phyloP scores from a whole-genome alignment of 2,888 invertebrate species.

The Leptopilina drosophilae region DNA sequence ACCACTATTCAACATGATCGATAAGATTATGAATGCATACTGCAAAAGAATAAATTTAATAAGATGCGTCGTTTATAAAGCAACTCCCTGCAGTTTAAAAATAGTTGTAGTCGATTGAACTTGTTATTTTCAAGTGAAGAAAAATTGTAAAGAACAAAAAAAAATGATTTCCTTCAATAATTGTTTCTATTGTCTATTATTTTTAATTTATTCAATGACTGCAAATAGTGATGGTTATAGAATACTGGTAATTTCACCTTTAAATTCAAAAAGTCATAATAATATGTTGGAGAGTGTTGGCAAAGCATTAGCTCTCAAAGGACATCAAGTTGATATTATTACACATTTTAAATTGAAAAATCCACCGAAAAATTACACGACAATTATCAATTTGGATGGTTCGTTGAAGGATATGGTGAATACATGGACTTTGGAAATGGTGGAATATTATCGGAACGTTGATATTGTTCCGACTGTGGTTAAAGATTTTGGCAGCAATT shows the following conservation, averaged over 20 bases:
- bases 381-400: constrained; percentile 47
- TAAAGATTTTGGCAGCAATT: constrained; percentile 53
- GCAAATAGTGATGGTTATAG: constrained; percentile 19
- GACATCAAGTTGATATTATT: constrained; percentile 50
- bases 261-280: constrained; percentile 48
- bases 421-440: constrained; percentile 55
- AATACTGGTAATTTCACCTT: constrained; percentile 47
- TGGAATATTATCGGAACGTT: constrained; percentile 7
- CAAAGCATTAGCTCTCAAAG: constrained; percentile 46
- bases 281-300: constrained; percentile 46
- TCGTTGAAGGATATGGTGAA: constrained; percentile 50
- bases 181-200: neutral
- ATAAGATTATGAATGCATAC: too few relatives aligned
- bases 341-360: constrained; percentile 45
- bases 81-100: too few relatives aligned
- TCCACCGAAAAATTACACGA: constrained; percentile 44
- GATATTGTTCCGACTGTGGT: constrained; percentile 2
- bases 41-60: too few relatives aligned
- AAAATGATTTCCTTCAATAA: constrained; percentile 20
- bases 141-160: too few relatives aligned
- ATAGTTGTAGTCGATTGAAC: too few relatives aligned
- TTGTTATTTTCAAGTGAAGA: too few relatives aligned
- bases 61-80: too few relatives aligned
- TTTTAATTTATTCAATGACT: neutral
- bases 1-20: too few relatives aligned